A percentile compares a stretch with the other conserved stretches of the same genome.
These are phyloP conservation scores for Oreochromis grahami DNA, from an alignment of 2,797 vertebrate genomes.

Conservation along the genomic window DNA sequence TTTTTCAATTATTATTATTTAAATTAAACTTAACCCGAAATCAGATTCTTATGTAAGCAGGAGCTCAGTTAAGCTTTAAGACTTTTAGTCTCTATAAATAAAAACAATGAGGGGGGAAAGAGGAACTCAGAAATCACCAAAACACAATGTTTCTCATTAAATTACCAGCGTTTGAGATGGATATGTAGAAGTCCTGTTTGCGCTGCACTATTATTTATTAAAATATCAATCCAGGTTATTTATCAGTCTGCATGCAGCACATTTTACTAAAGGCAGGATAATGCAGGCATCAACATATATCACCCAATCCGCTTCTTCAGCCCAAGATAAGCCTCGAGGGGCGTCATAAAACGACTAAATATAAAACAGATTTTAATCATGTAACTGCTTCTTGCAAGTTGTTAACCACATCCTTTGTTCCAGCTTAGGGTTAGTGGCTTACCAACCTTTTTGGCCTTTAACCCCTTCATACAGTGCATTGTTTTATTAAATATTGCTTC, in stretches of 20 bases:
- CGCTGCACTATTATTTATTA: neutral
- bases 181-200: neutral
- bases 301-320: neutral
- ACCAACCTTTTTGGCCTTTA: neutral
- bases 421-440: neutral
- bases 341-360: neutral
- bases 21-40: neutral
- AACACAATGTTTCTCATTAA: neutral
- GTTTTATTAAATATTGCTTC: fast-evolving
- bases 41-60: neutral
- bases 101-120: neutral
- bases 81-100: neutral
- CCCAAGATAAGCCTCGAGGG: neutral
- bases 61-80: neutral
- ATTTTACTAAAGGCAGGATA: neutral
- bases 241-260: neutral
- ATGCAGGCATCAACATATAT: neutral
- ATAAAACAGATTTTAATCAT: neutral
- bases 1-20: neutral
- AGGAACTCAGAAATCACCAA: neutral
- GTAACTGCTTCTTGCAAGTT: neutral
- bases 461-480: neutral
- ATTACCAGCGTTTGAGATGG: neutral
- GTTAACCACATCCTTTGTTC: constrained; percentile 9
- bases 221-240: neutral